These are phyloP conservation scores for Kryptolebias marmoratus DNA, from an alignment of 2,113 vertebrate genomes.

Conservation along the genomic window DNA sequence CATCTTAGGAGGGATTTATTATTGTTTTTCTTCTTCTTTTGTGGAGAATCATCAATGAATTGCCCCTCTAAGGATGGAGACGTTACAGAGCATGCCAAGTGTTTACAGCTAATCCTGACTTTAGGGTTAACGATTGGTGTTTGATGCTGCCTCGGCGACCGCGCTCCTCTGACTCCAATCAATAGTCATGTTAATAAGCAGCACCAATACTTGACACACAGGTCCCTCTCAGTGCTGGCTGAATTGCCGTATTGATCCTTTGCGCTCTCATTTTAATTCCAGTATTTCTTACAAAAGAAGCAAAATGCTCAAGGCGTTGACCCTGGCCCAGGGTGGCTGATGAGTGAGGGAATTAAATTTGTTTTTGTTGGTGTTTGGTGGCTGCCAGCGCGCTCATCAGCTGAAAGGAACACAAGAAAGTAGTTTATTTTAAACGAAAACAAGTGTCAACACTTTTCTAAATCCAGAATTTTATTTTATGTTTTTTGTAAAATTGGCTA, in stretches of 20 bases:
- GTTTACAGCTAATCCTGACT: slow-evolving; percentile 65
- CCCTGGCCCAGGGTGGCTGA: slow-evolving; percentile 46
- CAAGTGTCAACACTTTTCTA: background rate
- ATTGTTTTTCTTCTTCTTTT: background rate
- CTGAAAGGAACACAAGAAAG: slow-evolving; percentile 15
- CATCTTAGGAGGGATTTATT: background rate
- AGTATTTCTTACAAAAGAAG: slow-evolving; percentile 69
- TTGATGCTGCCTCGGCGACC: slow-evolving; percentile 56
- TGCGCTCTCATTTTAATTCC: slow-evolving; percentile 73
- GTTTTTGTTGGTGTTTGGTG: slow-evolving; percentile 54
- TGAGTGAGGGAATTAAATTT: slow-evolving; percentile 48
- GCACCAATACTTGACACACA: slow-evolving; percentile 64
- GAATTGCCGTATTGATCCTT: slow-evolving; percentile 73
- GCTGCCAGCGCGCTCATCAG: slow-evolving; percentile 16
- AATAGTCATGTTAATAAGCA: slow-evolving; percentile 79
- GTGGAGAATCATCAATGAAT: slow-evolving; percentile 31
- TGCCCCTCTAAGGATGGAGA: slow-evolving; percentile 52
- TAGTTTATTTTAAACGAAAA: slow-evolving; percentile 2
- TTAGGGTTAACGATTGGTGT: slow-evolving; percentile 68
- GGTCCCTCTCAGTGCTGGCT: slow-evolving; percentile 63
- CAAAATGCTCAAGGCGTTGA: slow-evolving; percentile 63
- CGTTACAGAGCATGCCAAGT: slow-evolving; percentile 54
- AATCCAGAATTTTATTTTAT: background rate
- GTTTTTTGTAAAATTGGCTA: slow-evolving; percentile 4
- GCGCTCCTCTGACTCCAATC: slow-evolving; percentile 70